Conservation (phyloP, 1,140 invertebrate genomes). For the Capitella teleta region DNA sequence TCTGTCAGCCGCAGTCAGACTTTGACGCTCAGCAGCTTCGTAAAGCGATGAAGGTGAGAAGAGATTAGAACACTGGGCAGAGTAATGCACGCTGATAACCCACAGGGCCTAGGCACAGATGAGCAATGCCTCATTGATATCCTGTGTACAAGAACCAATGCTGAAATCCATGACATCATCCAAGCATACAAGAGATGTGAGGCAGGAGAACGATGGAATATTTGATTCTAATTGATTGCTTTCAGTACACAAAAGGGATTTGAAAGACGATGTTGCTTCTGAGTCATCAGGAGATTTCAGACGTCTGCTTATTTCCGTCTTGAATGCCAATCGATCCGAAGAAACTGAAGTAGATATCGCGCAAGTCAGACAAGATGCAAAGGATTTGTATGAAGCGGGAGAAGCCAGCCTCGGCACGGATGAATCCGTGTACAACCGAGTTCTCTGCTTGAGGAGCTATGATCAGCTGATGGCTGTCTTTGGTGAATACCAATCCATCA, state of each 20-base stretch:
- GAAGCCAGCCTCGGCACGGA: slow-evolving; percentile 48
- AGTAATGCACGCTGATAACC: too few relatives aligned
- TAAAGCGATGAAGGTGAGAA: slow-evolving; percentile 38
- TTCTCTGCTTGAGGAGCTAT: slow-evolving; percentile 30
- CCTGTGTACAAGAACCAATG: slow-evolving; percentile 74
- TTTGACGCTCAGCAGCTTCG: slow-evolving; percentile 37
- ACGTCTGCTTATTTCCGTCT: slow-evolving; percentile 62
- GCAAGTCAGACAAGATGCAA: slow-evolving; percentile 17
- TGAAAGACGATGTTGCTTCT: slow-evolving; percentile 78
- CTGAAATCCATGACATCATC: slow-evolving; percentile 70
- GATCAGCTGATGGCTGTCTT: slow-evolving; percentile 38
- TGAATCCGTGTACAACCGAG: slow-evolving; percentile 38
- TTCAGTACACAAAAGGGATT: slow-evolving; percentile 66
- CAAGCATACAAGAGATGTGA: slow-evolving; percentile 67
- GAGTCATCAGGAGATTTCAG: slow-evolving; percentile 91
- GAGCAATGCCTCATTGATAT: slow-evolving; percentile 80
- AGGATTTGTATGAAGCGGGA: slow-evolving; percentile 33
- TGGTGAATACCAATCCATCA: slow-evolving; percentile 37
- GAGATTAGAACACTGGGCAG: too few relatives aligned
- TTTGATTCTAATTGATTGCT: too few relatives aligned
- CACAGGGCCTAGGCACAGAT: slow-evolving; percentile 43
- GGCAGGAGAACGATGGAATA: too few relatives aligned
- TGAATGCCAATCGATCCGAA: slow-evolving; percentile 34
- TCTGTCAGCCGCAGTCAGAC: slow-evolving; percentile 34
- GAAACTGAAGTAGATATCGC: slow-evolving; percentile 29